Conservation (phyloP, 2,797 vertebrate genomes). For the Harpagifer antarcticus region DNA sequence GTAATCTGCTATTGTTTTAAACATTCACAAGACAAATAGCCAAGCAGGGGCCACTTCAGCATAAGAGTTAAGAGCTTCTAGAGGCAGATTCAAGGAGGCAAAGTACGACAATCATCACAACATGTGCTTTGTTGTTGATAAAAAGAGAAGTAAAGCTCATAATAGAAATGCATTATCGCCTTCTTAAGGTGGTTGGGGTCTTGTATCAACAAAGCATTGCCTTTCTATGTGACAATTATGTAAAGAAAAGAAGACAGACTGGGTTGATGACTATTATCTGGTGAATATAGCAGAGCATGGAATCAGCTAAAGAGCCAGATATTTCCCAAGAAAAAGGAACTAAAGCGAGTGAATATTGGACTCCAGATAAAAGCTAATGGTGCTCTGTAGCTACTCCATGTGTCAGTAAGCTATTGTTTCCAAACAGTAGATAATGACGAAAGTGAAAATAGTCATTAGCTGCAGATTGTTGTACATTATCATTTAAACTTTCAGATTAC, state of each 20-base stretch:
- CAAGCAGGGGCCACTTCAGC: slow-evolving; percentile 10
- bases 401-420: slow-evolving; percentile 6
- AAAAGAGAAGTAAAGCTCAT: not conserved
- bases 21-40: slow-evolving; percentile 48
- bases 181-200: not conserved
- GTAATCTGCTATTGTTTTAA: slow-evolving; percentile 27
- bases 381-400: not conserved
- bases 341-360: not conserved
- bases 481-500: not conserved
- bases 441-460: not conserved
- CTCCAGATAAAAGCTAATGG: not conserved
- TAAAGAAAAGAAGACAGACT: not conserved
- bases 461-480: not conserved
- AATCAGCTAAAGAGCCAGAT: not conserved
- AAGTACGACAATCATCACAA: slow-evolving; percentile 39
- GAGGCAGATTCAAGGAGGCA: slow-evolving; percentile 47
- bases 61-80: slow-evolving; percentile 34
- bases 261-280: not conserved
- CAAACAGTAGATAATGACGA: not conserved
- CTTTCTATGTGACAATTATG: too few relatives aligned
- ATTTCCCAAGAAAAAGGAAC: not conserved
- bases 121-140: slow-evolving; percentile 9
- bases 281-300: not conserved
- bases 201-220: too few relatives aligned
- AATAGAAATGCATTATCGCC: slow-evolving; percentile 1